These are phyloP conservation scores for Coelogynopora nodosa DNA, from an alignment of 2,888 invertebrate genomes.

Conservation along the genomic window DNA sequence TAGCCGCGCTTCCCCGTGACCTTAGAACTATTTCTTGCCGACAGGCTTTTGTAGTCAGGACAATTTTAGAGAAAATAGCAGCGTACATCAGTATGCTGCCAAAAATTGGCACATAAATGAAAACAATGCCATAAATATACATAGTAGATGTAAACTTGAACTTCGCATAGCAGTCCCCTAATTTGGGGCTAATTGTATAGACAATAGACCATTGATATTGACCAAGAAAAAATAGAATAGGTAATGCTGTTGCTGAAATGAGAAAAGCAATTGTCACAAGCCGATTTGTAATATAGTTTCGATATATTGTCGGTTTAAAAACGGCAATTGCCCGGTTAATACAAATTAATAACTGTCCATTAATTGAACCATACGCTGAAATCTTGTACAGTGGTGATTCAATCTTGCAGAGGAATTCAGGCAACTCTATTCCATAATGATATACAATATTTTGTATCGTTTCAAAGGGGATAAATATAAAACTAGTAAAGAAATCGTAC, in stretches of 20 bases:
- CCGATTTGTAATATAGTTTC: background rate
- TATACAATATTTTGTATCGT: background rate
- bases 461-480: background rate
- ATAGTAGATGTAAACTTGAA: background rate
- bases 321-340: background rate
- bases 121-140: background rate
- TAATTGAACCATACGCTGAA: background rate
- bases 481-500: background rate
- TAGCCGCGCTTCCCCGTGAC: background rate
- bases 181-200: background rate
- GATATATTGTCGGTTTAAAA: background rate
- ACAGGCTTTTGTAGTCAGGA: background rate
- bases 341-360: background rate
- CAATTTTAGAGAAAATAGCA: background rate
- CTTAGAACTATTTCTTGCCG: background rate
- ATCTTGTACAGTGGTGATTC: background rate
- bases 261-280: background rate
- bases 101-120: background rate
- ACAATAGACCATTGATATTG: background rate
- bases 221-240: background rate
- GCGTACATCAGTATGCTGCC: background rate
- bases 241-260: background rate
- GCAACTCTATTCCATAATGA: background rate
- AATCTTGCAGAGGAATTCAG: background rate
- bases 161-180: background rate